Percentiles rank a stretch among this genome's conserved stretches.
phyloP scores from a whole-genome alignment of 2,797 vertebrate genomes.

The Fundulus diaphanus region DNA sequence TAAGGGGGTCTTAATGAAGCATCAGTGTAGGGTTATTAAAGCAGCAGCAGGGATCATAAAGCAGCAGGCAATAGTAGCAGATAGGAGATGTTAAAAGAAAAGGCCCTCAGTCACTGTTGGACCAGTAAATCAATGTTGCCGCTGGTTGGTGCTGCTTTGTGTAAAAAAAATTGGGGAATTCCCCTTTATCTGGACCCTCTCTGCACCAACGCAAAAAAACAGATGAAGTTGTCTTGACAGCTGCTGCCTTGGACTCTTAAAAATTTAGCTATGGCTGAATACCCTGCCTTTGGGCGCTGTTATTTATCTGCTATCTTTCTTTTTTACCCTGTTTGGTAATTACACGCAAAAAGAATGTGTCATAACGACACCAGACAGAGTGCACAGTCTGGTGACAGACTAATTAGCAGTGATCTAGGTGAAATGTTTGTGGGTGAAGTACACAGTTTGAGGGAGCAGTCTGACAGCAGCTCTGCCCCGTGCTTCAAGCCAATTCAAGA shows the following conservation, averaged over 20 bases:
- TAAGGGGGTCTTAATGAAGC: constrained; percentile 64
- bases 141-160: constrained; percentile 63
- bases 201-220: constrained; percentile 21
- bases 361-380: constrained; percentile 52
- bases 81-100: constrained; percentile 53
- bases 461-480: constrained; percentile 71
- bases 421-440: constrained; percentile 65
- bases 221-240: constrained; percentile 31
- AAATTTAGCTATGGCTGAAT: constrained; percentile 27
- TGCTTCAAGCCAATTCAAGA: constrained; percentile 64
- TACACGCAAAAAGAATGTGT: constrained; percentile 43
- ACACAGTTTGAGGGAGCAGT: constrained; percentile 59
- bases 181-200: constrained; percentile 45
- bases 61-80: constrained; percentile 43
- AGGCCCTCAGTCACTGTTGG: constrained; percentile 54
- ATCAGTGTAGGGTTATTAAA: constrained; percentile 58
- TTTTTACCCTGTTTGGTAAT: constrained; percentile 42
- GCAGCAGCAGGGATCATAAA: constrained; percentile 62
- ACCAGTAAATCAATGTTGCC: constrained; percentile 68
- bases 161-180: constrained; percentile 41
- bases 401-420: constrained; percentile 77
- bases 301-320: constrained; percentile 22
- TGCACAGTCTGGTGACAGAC: constrained; percentile 68
- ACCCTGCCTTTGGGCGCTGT: constrained; percentile 28
- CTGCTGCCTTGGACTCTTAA: constrained; percentile 20